These are phyloP conservation scores for Clarias pachynema DNA, from an alignment of 2,797 vertebrate species.

Conservation along the genomic window DNA sequence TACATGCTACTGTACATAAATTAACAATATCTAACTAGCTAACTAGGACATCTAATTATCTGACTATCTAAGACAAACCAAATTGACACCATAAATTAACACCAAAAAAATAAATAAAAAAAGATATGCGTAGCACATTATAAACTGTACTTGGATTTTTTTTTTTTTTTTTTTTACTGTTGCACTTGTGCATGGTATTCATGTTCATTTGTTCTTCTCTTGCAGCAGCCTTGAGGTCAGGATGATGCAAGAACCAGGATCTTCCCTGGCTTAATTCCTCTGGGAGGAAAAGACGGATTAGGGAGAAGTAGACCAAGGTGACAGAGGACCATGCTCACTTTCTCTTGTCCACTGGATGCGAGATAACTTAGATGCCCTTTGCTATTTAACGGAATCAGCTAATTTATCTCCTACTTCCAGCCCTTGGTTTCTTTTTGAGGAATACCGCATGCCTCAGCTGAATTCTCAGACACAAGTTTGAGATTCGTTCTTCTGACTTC, in stretches of 20 bases:
- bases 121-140: neutral
- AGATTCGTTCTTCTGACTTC: neutral
- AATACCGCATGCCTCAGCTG: neutral
- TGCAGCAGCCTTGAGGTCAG: constrained; percentile 58
- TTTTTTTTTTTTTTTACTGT: constrained; percentile 8
- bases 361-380: constrained; percentile 54
- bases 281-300: constrained; percentile 24
- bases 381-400: constrained; percentile 13
- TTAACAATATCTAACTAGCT: too few relatives aligned
- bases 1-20: too few relatives aligned
- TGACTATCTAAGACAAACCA: too few relatives aligned
- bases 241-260: constrained; percentile 41
- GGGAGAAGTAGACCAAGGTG: constrained; percentile 48
- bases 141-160: neutral
- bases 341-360: constrained; percentile 50
- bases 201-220: constrained; percentile 57
- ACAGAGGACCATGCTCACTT: constrained; percentile 63
- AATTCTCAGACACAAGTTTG: constrained; percentile 1
- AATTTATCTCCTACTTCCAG: constrained; percentile 18
- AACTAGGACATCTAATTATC: too few relatives aligned
- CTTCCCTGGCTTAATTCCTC: constrained; percentile 39
- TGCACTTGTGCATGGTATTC: constrained; percentile 15
- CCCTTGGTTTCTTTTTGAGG: constrained; percentile 35
- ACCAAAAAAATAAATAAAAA: too few relatives aligned
- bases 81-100: too few relatives aligned